Evolutionary conservation across 2,113 vertebrate species (phyloP).

Genomic region (Gorsachius goisagi): DNA sequence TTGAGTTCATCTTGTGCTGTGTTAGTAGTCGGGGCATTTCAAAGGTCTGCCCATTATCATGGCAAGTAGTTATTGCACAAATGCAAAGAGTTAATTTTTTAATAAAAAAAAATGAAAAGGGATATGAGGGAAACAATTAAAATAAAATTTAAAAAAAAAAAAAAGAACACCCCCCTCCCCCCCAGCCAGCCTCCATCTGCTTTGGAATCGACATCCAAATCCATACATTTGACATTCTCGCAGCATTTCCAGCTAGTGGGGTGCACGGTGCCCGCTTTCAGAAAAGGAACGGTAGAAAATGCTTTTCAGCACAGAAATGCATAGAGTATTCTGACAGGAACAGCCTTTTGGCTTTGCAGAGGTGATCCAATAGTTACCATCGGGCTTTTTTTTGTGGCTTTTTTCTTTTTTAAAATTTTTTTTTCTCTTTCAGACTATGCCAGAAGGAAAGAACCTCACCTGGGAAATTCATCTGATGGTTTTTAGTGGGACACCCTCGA

Average conservation of each 20-base stretch:
- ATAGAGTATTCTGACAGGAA: conserved; percentile 63
- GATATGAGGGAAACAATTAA: neutral
- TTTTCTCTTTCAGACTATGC: neutral
- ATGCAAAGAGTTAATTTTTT: conserved; percentile 75
- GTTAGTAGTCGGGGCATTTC: conserved; percentile 83
- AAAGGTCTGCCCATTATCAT: conserved; percentile 73
- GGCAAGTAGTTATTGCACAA: conserved; percentile 87
- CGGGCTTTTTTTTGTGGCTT: neutral
- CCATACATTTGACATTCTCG: conserved; percentile 33
- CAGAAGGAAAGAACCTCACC: neutral
- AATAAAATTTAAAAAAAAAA: neutral
- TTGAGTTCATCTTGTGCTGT: conserved; percentile 78
- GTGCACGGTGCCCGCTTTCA: neutral
- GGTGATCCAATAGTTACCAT: neutral
- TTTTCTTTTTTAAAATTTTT: neutral
- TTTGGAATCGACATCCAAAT: conserved; percentile 50
- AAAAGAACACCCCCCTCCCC: neutral
- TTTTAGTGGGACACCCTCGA: conserved; percentile 26
- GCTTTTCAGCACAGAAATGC: conserved; percentile 55
- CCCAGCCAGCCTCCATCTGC: conserved; percentile 55
- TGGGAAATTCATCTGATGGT: neutral
- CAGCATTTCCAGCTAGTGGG: conserved; percentile 34
- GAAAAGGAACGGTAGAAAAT: conserved; percentile 33
- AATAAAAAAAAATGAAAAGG: neutral
- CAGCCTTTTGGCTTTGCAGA: neutral